Evolutionary conservation across 2,888 invertebrate genomes (phyloP).

Genomic region (Drosophila villosipedis): DNA sequence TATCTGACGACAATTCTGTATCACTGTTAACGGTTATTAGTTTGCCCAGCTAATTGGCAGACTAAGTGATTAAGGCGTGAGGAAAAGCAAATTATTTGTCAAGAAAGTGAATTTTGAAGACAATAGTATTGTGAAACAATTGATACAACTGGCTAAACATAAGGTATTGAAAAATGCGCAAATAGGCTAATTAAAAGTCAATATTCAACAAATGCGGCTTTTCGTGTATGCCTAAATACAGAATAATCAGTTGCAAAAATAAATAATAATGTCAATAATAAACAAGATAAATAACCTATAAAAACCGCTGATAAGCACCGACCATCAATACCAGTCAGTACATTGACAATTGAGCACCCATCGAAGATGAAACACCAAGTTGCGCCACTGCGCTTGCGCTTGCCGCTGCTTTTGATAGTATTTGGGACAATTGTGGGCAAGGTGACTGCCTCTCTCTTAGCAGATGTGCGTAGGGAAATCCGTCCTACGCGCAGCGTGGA

Average conservation of each 20-base stretch:
- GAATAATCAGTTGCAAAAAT: conserved; percentile 35
- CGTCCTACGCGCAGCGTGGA: conserved; percentile 78
- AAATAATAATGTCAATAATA: conserved; percentile 4
- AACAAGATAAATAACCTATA: conserved; percentile 22
- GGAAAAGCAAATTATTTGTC: conserved; percentile 17
- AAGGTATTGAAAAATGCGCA: not conserved
- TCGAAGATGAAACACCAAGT: conserved; percentile 31
- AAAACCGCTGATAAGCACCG: conserved; percentile 39
- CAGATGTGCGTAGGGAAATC: not conserved
- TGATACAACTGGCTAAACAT: conserved; percentile 40
- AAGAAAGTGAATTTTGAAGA: conserved; percentile 28
- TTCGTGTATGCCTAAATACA: conserved; percentile 5
- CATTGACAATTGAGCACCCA: conserved; percentile 11
- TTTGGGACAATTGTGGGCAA: not conserved
- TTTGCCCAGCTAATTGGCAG: conserved; percentile 34
- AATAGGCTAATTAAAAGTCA: conserved; percentile 46
- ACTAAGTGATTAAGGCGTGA: conserved; percentile 26
- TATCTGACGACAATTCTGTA: conserved; percentile 31
- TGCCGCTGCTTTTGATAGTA: conserved; percentile 3
- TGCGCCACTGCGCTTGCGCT: not conserved
- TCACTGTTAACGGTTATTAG: conserved; percentile 21
- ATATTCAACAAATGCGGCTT: conserved; percentile 10
- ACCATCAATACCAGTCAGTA: conserved; percentile 1
- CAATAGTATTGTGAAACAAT: conserved; percentile 16
- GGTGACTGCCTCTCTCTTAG: not conserved